Conservation (phyloP, 2,797 vertebrate genomes). For the Lacerta agilis region DNA sequence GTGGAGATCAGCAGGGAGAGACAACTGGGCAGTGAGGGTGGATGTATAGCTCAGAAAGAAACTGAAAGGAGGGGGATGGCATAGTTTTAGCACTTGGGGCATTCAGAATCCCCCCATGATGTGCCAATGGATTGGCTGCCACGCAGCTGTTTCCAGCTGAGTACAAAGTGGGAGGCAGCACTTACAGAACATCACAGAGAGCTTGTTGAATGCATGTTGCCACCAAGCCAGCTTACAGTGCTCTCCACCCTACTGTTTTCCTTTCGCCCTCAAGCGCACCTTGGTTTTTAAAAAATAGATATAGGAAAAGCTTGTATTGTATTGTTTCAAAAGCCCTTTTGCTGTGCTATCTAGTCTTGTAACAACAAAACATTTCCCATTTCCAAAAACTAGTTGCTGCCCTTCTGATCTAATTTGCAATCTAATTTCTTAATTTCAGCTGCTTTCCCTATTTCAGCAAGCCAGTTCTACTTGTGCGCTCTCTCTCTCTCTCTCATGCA, state of each 20-base stretch:
- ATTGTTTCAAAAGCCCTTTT: neutral
- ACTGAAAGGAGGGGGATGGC: neutral
- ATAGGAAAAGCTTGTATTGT: neutral
- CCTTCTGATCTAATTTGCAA: neutral
- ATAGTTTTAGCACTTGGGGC: neutral
- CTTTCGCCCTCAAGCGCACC: neutral
- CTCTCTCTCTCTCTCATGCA: too few relatives aligned
- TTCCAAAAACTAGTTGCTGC: neutral
- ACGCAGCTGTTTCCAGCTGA: neutral
- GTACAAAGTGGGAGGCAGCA: neutral
- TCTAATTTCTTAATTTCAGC: neutral
- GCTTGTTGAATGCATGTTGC: neutral
- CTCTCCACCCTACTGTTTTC: too few relatives aligned
- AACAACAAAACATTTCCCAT: neutral
- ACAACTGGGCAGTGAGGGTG: conserved; percentile 19
- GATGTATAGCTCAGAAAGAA: neutral
- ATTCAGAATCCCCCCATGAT: neutral
- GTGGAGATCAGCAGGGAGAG: neutral
- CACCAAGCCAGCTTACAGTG: neutral
- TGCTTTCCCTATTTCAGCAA: neutral
- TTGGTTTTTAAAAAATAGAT: neutral
- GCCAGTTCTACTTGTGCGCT: neutral
- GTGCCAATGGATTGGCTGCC: neutral
- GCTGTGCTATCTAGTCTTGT: neutral
- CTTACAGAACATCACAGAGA: neutral